Conservation (phyloP, 2,797 vertebrate genomes). For the Anisognathus igniventris region DNA sequence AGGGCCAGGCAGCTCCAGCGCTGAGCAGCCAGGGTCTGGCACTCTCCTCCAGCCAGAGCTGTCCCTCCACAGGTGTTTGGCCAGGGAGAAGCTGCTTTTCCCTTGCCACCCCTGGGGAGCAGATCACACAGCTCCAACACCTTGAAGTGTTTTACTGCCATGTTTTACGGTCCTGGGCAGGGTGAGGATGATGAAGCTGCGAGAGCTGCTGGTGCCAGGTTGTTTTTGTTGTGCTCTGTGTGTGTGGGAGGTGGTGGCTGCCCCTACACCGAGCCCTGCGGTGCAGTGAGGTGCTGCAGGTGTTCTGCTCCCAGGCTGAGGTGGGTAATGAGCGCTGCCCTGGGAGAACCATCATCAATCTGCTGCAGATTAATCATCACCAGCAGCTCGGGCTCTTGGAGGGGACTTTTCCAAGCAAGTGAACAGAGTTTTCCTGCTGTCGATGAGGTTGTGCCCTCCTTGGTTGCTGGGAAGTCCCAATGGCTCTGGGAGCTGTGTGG, state of each 20-base stretch:
- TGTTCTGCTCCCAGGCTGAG: background rate
- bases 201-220: background rate
- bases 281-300: background rate
- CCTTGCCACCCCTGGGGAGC: rapidly evolving
- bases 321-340: rapidly evolving
- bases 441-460: background rate
- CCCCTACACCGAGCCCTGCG: background rate
- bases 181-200: background rate
- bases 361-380: background rate
- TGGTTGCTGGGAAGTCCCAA: rapidly evolving
- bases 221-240: background rate
- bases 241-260: background rate
- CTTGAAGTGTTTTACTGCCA: rapidly evolving
- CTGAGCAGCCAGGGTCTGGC: background rate
- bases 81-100: background rate
- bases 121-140: rapidly evolving
- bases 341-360: background rate
- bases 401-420: rapidly evolving
- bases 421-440: background rate
- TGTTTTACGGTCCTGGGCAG: background rate
- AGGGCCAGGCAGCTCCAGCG: background rate
- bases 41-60: background rate
- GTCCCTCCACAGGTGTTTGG: rapidly evolving
- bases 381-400: background rate
- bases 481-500: background rate